A percentile compares a stretch with the other conserved stretches of the same genome.
phyloP scores from a whole-genome alignment of 2,888 invertebrate genomes.

The Tetrapedia diversipes region DNA sequence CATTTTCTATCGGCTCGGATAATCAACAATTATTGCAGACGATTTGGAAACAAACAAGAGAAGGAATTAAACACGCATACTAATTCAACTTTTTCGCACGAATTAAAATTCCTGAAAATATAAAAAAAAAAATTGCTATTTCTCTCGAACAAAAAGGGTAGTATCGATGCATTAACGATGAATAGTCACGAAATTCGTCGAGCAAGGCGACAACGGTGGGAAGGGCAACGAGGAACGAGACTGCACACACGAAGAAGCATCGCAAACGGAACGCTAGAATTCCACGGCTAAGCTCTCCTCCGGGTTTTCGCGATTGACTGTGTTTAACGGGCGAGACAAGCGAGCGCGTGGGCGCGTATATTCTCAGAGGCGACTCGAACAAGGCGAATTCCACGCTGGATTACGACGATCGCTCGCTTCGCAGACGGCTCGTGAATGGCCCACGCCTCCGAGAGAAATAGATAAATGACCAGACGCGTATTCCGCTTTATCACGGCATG shows the following conservation, averaged over 20 bases:
- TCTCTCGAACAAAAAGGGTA: too few relatives aligned
- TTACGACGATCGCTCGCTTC: constrained; percentile 53
- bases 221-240: constrained; percentile 5
- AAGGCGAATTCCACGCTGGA: constrained; percentile 61
- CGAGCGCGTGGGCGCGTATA: constrained; percentile 57
- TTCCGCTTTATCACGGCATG: constrained; percentile 49
- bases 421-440: constrained; percentile 53
- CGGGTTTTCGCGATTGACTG: constrained; percentile 47
- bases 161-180: too few relatives aligned
- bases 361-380: constrained; percentile 54
- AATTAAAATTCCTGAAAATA: too few relatives aligned
- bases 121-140: too few relatives aligned
- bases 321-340: constrained; percentile 50
- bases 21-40: too few relatives aligned
- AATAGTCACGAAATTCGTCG: constrained; percentile 9
- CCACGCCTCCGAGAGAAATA: constrained; percentile 56
- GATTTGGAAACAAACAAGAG: too few relatives aligned
- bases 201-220: constrained; percentile 21
- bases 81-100: too few relatives aligned
- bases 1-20: too few relatives aligned
- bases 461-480: constrained; percentile 53
- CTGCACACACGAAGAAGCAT: background rate
- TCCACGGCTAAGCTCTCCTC: constrained; percentile 30
- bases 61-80: too few relatives aligned
- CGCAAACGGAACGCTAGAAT: constrained; percentile 46